These are phyloP conservation scores for Mimas tiliae DNA, from an alignment of 2,888 invertebrate species.

Conservation along the genomic window DNA sequence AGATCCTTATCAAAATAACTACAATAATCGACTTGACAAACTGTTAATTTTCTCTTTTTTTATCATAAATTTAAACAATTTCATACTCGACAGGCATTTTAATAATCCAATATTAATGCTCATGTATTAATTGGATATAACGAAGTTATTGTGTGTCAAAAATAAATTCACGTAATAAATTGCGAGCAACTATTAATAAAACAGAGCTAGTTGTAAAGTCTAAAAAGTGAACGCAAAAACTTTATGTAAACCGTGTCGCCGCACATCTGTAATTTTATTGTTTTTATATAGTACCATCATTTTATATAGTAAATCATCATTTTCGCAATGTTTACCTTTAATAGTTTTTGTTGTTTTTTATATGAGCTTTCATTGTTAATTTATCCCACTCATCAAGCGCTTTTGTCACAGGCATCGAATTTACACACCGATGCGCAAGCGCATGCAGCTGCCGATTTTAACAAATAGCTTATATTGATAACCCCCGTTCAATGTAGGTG, in stretches of 20 bases:
- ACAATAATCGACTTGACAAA: background rate
- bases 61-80: background rate
- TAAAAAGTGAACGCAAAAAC: constrained; percentile 3
- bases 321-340: constrained; percentile 27
- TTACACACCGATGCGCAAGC: constrained; percentile 65
- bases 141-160: background rate
- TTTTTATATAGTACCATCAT: constrained; percentile 33
- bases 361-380: constrained; percentile 49
- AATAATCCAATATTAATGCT: constrained; percentile 16
- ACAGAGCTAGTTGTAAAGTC: constrained; percentile 14
- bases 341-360: constrained; percentile 32
- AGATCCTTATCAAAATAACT: constrained; percentile 19
- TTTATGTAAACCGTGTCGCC: constrained; percentile 1
- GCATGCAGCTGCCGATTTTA: constrained; percentile 73
- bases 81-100: background rate
- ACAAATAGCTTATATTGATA: constrained; percentile 68
- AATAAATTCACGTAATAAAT: constrained; percentile 21
- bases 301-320: constrained; percentile 19
- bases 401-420: constrained; percentile 68
- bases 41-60: background rate
- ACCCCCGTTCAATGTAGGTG: constrained; percentile 53
- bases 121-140: constrained; percentile 7
- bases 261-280: constrained; percentile 30
- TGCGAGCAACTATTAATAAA: background rate
- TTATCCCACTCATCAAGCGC: constrained; percentile 73